Base-by-base conservation (phyloP, 2,113 vertebrate species). In the Barbus barbus region DNA sequence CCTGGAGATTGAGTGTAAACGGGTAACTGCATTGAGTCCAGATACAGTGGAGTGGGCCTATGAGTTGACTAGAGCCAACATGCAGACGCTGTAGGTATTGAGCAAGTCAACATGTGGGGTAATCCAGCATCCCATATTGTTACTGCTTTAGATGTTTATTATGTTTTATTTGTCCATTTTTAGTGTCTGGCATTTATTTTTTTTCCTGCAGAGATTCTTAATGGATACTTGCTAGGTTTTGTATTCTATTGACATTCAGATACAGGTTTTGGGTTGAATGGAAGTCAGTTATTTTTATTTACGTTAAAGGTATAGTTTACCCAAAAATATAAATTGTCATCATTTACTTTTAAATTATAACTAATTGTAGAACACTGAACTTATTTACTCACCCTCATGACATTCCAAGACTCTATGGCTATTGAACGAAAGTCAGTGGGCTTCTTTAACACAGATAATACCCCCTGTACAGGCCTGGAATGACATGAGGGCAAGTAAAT, bases 21-120 rank as follows among this genome's bases (percentile, higher is more conserved):
- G 95, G 0, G 96, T 95, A 56, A 92, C 96, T 0, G 88, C 94
- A 20, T 93, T 98, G 91, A 95, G 96, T 33, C 94, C 94, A 0
- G 90, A 94, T 85, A 96, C 95, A 0, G 93, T 98, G 78, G 96
- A 98, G 60, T 98, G 97, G 97, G 97, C 97, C 71, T 98, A 97
- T n/a, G 96, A 97, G 85, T 94, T 99, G 83, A 98, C 97, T 90
- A 96, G 96, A 92, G 94, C 93, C 88, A 99, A 98, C 94, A 98
- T 98, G 97, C 97, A 97, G 90, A 90, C 93, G 0, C 93, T 99
- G 97, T 98, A 95, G 96, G 97, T 75, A 82, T 51, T 78, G 48
- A 76, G 53, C 38, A 53, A 81, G 28, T 53, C 24, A 48, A 48
- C 48, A 71, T 71, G 63, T 71, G 75, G 61, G 51, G 9, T 58